A percentile compares a stretch with the other conserved stretches of the same genome.
These are phyloP conservation scores for Noctua janthina DNA, from an alignment of 2,888 invertebrate species.

Conservation along the genomic window DNA sequence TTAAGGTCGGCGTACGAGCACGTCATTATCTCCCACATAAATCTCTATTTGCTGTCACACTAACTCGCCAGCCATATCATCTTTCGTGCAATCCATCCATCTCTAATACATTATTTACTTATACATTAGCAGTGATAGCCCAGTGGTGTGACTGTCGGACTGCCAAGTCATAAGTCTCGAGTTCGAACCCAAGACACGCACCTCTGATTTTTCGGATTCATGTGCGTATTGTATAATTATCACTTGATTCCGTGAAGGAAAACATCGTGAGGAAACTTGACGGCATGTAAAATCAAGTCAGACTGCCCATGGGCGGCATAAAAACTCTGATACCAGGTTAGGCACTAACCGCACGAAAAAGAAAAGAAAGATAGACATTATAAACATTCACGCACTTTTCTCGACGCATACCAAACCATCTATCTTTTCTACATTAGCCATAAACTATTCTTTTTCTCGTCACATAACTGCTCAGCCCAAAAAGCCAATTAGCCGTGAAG, in stretches of 20 bases:
- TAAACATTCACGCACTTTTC: not conserved
- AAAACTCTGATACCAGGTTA: not conserved
- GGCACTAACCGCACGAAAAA: not conserved
- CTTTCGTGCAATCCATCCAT: not conserved
- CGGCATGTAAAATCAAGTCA: not conserved
- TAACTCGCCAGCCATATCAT: not conserved
- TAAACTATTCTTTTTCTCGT: not conserved
- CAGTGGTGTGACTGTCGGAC: not conserved
- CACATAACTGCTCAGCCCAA: not conserved
- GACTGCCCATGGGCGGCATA: not conserved
- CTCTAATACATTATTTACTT: no score
- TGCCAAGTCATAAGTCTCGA: not conserved
- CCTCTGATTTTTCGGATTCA: not conserved
- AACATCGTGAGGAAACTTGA: not conserved
- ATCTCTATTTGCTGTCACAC: not conserved
- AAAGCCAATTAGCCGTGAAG: not conserved
- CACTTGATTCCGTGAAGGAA: no score
- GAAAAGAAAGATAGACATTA: not conserved
- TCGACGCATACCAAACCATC: not conserved
- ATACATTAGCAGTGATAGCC: not conserved
- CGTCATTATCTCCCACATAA: not conserved
- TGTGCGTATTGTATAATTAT: not conserved
- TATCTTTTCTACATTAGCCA: not conserved
- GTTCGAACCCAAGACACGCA: not conserved
- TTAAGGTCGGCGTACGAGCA: not conserved